Evolutionary conservation across 2,888 invertebrate genomes (phyloP).

Genomic region (Nomada hirtipes): DNA sequence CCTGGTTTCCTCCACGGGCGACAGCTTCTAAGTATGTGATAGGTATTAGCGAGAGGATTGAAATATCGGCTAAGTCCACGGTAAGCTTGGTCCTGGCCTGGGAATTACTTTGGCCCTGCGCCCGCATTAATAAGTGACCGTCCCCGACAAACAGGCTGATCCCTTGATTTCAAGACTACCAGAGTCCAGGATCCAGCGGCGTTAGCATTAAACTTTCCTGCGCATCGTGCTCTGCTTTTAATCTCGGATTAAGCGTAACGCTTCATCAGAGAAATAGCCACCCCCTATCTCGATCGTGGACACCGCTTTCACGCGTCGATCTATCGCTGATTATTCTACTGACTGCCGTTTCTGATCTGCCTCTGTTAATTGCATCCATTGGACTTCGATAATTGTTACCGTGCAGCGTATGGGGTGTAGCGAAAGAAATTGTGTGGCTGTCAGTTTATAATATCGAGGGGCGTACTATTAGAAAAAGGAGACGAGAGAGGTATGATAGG

Average conservation of each 20-base stretch:
- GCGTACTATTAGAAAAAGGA: too few species aligned
- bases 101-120: slow-evolving; percentile 80
- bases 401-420: background rate
- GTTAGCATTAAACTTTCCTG: slow-evolving; percentile 63
- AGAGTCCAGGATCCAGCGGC: slow-evolving; percentile 43
- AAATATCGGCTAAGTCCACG: slow-evolving; percentile 78
- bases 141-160: slow-evolving; percentile 70
- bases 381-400: background rate
- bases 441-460: background rate
- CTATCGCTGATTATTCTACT: background rate
- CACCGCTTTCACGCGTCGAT: slow-evolving; percentile 1
- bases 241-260: slow-evolving; percentile 50
- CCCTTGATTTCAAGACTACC: slow-evolving; percentile 70
- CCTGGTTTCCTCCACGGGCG: background rate
- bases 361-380: background rate
- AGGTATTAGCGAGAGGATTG: slow-evolving; percentile 74
- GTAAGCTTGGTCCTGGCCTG: slow-evolving; percentile 73
- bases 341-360: background rate
- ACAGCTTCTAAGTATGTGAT: slow-evolving; percentile 58
- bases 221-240: slow-evolving; percentile 54
- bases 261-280: slow-evolving; percentile 49
- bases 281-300: background rate
- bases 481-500: too few species aligned
- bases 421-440: background rate
- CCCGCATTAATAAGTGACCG: slow-evolving; percentile 83